Conservation (phyloP, 2,113 vertebrate species). For the Noturus placidus region DNA sequence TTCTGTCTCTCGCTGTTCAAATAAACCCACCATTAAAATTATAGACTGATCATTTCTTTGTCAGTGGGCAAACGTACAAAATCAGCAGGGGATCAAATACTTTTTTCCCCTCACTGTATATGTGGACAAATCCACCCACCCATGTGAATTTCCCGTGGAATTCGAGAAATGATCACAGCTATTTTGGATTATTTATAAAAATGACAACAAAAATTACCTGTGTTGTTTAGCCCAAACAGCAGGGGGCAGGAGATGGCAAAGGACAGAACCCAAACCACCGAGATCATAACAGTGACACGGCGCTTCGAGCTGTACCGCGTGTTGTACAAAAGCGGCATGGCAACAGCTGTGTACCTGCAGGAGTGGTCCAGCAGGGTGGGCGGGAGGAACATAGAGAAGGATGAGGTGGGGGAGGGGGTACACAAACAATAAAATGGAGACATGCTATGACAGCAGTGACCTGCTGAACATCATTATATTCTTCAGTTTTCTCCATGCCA, state of each 20-base stretch:
- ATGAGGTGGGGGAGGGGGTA: no score
- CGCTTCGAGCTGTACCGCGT: slow-evolving; percentile 96
- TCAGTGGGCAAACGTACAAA: no score
- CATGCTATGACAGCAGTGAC: neutral
- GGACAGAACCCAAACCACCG: slow-evolving; percentile 94
- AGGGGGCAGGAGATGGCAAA: slow-evolving; percentile 96
- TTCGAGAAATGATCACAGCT: neutral
- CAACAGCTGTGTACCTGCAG: slow-evolving; percentile 93
- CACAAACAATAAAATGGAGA: slow-evolving; percentile 9
- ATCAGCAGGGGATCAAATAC: no score
- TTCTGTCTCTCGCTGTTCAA: no score
- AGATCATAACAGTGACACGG: slow-evolving; percentile 92
- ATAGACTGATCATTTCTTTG: no score
- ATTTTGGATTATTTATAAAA: neutral
- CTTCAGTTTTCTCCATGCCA: neutral
- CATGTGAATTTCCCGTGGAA: neutral
- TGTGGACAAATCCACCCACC: neutral
- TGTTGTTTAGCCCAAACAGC: slow-evolving; percentile 93
- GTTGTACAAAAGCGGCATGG: slow-evolving; percentile 98
- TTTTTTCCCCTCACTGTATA: no score
- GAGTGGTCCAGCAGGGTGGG: neutral
- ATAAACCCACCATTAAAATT: no score
- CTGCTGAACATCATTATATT: neutral
- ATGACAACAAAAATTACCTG: slow-evolving; percentile 74
- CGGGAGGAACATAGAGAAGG: neutral